Evolutionary conservation across 2,113 vertebrate genomes (phyloP).

Genomic region (Spilogale gracilis): DNA sequence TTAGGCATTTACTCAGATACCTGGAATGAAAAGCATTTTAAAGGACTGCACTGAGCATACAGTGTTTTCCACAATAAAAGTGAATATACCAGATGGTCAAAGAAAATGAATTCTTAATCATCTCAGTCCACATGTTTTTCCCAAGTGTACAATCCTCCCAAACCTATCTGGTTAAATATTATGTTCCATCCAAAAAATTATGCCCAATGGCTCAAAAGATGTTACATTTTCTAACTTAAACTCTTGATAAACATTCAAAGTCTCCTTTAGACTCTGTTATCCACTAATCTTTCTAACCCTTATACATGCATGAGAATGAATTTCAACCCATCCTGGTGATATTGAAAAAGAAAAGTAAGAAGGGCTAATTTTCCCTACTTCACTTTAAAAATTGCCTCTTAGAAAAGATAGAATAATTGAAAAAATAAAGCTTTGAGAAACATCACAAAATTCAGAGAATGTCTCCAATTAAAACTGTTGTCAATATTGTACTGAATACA

Average conservation of each 20-base stretch:
- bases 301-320: slow-evolving; percentile 60
- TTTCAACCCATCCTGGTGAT: slow-evolving; percentile 57
- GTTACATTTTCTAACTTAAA: slow-evolving; percentile 67
- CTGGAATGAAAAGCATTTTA: neutral
- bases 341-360: slow-evolving; percentile 59
- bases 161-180: slow-evolving; percentile 1
- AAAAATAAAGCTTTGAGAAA: slow-evolving; percentile 67
- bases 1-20: neutral
- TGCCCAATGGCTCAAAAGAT: slow-evolving; percentile 45
- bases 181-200: neutral
- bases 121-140: too few species aligned
- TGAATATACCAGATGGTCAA: too few species aligned
- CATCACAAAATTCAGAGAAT: slow-evolving; percentile 60
- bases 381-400: slow-evolving; percentile 70
- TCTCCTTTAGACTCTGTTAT: slow-evolving; percentile 67
- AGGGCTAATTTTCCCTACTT: slow-evolving; percentile 66
- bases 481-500: slow-evolving; percentile 42
- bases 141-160: too few species aligned
- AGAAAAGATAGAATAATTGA: slow-evolving; percentile 64
- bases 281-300: slow-evolving; percentile 69
- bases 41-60: neutral
- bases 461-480: slow-evolving; percentile 35
- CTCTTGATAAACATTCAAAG: slow-evolving; percentile 69
- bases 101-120: too few species aligned
- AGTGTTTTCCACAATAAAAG: too few species aligned